phyloP scores from a whole-genome alignment of 2,113 vertebrate species.

The Piliocolobus tephrosceles region DNA sequence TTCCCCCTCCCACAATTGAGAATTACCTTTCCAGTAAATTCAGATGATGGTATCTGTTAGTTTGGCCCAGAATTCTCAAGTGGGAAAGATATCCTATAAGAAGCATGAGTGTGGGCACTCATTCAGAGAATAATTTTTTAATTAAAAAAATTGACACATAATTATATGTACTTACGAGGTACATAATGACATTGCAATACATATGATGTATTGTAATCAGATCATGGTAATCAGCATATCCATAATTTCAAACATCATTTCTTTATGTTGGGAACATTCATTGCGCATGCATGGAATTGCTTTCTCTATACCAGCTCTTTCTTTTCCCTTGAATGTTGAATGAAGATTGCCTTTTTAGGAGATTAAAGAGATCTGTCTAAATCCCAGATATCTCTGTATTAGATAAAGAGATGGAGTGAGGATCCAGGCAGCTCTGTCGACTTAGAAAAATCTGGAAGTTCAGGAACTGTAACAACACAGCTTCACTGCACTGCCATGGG shows the following conservation, averaged over 20 bases:
- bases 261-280: background rate
- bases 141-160: background rate
- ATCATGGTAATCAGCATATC: background rate
- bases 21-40: constrained; percentile 1
- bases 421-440: background rate
- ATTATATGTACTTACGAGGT: background rate
- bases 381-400: background rate
- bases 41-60: background rate
- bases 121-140: background rate
- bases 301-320: background rate
- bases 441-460: background rate
- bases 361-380: background rate
- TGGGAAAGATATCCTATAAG: background rate
- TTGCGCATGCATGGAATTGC: background rate
- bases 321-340: background rate
- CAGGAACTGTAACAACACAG: background rate
- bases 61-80: background rate
- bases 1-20: background rate
- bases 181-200: background rate
- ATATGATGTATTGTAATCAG: background rate
- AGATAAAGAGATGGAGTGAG: background rate
- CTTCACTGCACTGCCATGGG: background rate
- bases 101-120: background rate
- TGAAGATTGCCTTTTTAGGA: background rate
- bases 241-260: background rate